A percentile compares a stretch with the other conserved stretches of the same genome.
Conservation (phyloP, 2,113 vertebrate genomes). For the Pachycephala philippinensis region DNA sequence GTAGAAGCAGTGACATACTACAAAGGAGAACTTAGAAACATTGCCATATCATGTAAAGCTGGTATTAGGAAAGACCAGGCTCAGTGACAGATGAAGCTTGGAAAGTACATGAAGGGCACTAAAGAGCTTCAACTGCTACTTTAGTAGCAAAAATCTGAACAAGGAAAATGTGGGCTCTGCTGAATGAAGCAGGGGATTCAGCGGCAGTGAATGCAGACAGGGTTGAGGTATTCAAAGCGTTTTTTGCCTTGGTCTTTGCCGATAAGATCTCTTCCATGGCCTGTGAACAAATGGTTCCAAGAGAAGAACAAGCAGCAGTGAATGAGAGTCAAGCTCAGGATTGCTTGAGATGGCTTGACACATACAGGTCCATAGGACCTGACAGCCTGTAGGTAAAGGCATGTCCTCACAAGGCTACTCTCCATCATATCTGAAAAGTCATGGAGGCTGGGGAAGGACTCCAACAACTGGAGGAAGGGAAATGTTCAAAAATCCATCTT, state of each 20-base stretch:
- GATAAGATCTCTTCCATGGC: background rate
- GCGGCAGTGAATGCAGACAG: background rate
- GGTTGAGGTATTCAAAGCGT: background rate
- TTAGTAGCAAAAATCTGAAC: background rate
- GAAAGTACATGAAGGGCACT: background rate
- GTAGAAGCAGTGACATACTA: background rate
- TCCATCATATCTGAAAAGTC: background rate
- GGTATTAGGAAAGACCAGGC: background rate
- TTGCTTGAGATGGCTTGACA: background rate
- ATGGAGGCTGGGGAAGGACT: background rate
- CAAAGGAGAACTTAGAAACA: background rate
- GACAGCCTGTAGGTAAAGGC: background rate
- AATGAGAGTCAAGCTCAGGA: background rate
- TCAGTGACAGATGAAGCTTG: background rate
- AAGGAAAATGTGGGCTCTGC: background rate
- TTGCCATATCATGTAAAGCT: background rate
- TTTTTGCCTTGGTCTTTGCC: background rate
- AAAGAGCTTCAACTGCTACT: background rate
- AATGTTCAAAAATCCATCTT: background rate
- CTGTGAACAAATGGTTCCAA: background rate
- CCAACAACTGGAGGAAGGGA: background rate
- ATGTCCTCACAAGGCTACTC: background rate
- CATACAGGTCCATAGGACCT: rapidly evolving
- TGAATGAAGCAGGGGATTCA: background rate
- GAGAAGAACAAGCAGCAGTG: background rate